Evolutionary conservation across 2,113 vertebrate species (phyloP).

Genomic region (Catharus fuscescens): DNA sequence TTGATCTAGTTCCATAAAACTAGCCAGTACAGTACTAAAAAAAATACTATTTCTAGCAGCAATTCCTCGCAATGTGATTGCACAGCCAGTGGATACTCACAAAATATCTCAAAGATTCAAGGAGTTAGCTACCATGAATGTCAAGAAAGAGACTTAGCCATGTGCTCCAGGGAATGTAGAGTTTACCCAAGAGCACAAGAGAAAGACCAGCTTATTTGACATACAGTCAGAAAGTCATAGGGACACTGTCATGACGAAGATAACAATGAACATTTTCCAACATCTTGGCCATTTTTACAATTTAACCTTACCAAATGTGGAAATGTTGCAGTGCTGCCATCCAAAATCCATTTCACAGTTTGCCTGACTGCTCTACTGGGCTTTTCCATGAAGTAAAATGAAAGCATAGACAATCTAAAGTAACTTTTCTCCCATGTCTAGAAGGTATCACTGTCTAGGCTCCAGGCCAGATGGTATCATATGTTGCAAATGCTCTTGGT

Average conservation of each 20-base stretch:
- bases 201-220: background rate
- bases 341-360: background rate
- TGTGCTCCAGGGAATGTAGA: background rate
- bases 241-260: background rate
- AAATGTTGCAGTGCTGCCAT: background rate
- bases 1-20: background rate
- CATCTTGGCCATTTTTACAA: background rate
- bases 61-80: background rate
- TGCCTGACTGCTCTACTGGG: background rate
- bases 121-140: background rate
- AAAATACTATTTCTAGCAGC: background rate
- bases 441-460: background rate
- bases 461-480: background rate
- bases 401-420: background rate
- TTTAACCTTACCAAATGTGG: background rate
- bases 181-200: background rate
- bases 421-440: background rate
- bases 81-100: background rate
- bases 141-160: accelerated
- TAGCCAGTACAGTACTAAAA: background rate
- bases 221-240: background rate
- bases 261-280: background rate
- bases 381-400: background rate
- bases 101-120: background rate
- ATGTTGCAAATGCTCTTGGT: background rate